Evolutionary conservation across 2,888 invertebrate species (phyloP), one percentile per base, ranked within the genome.

Genomic region (Galerucella nymphaeae): DNA sequence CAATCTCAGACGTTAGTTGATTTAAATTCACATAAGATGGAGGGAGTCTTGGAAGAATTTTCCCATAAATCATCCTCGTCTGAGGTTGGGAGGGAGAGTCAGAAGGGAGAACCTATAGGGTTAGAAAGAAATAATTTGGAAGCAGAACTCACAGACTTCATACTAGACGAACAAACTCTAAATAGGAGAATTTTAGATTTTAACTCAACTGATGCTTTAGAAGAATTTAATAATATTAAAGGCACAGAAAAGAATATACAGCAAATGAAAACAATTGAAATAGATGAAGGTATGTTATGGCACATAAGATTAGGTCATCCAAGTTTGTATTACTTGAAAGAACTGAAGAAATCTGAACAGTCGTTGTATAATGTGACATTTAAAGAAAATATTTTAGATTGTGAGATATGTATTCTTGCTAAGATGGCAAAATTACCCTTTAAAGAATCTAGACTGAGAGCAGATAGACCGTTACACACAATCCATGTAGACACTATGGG

Each of bases 401-500:
- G 80, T 70, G 78, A 80, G 70, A 63, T 38, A 2, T 61, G 61
- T 13, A 70, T 71, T 16, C 45, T 79, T 5, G 57, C 80, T 0
- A 80, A 80, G 72, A 61, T 80, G 4, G 74, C 79, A 65, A 80
- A 75, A 75, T 58, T 77, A 64, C 78, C 79, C 20, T 66, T 78
- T 50, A 72, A 59, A 18, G 66, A n/a, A n/a, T n/a, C n/a, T n/a
- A n/a, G n/a, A n/a, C n/a, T n/a, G n/a, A n/a, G n/a, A n/a, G n/a
- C n/a, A n/a, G n/a, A n/a, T n/a, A n/a, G n/a, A n/a, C n/a, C n/a
- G n/a, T n/a, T n/a, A n/a, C n/a, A n/a, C n/a, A n/a, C n/a, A n/a
- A n/a, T n/a, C n/a, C n/a, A n/a, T n/a, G n/a, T n/a, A n/a, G n/a
- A 80, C 66, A 72, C 74, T 2, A 80, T 79, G 77, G 75, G 78